Conservation (phyloP, 1,140 invertebrate genomes). For the Panagrolaimus sp. region DNA sequence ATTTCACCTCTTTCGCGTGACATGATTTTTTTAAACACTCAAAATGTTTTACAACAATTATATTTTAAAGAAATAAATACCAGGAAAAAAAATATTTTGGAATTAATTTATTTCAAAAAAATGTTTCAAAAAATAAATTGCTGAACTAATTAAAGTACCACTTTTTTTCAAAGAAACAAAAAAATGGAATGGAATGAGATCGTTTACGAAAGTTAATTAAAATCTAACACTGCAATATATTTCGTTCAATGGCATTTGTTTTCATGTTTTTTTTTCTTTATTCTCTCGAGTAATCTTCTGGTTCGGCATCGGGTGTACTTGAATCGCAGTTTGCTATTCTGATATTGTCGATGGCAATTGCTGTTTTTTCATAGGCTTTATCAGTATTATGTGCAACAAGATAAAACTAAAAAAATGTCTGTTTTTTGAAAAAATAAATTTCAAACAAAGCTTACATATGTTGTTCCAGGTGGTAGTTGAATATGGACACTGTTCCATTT, state of each 20-base stretch:
- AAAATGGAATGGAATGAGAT: no score
- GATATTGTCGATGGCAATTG: constrained; percentile 58
- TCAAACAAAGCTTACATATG: constrained; percentile 34
- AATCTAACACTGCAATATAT: constrained; percentile 9
- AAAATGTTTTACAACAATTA: no score
- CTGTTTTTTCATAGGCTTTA: constrained; percentile 45
- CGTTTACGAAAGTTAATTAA: constrained; percentile 7
- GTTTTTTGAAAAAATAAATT: constrained; percentile 20
- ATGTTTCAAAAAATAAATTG: not conserved
- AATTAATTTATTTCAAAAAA: constrained; percentile 10
- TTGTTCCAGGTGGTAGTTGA: constrained; percentile 57
- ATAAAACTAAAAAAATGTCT: constrained; percentile 48
- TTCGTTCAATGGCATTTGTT: not conserved
- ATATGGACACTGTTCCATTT: constrained; percentile 59
- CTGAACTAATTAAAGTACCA: constrained; percentile 1
- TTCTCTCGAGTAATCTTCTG: not conserved
- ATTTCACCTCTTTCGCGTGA: not conserved
- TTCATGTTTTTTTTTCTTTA: not conserved
- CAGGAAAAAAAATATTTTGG: no score
- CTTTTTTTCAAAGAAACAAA: not conserved
- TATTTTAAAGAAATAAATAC: no score
- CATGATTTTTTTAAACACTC: no score
- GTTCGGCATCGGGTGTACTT: constrained; percentile 18
- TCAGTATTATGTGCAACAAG: constrained; percentile 56
- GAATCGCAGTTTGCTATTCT: constrained; percentile 55